Conservation (phyloP, 2,113 vertebrate genomes). For the Calypte anna region DNA sequence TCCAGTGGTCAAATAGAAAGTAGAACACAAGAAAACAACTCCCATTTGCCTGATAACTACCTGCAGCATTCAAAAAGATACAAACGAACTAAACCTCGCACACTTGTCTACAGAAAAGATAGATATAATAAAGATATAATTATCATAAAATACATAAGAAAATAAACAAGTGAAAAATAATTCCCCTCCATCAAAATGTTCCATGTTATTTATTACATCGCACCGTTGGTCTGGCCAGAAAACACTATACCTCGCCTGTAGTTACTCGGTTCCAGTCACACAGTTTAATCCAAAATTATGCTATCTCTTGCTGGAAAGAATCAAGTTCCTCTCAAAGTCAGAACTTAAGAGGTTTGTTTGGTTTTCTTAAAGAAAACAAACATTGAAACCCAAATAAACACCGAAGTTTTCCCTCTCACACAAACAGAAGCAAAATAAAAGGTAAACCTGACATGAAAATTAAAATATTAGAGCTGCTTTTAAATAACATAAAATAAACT, state of each 20-base stretch:
- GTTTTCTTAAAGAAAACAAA: background rate
- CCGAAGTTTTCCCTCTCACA: background rate
- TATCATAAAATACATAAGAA: background rate
- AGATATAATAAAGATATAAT: accelerated
- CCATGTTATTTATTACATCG: accelerated
- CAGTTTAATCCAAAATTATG: background rate
- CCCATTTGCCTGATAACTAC: background rate
- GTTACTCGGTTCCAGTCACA: background rate
- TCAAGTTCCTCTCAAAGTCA: background rate
- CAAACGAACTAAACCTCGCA: background rate
- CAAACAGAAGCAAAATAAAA: background rate
- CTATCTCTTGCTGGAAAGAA: background rate
- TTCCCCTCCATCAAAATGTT: background rate
- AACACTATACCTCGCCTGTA: background rate
- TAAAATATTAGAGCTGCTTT: background rate
- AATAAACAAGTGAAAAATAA: background rate
- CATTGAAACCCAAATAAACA: background rate
- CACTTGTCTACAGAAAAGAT: background rate
- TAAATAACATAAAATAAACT: background rate
- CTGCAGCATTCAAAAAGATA: background rate
- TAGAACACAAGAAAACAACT: background rate
- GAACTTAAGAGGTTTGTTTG: accelerated
- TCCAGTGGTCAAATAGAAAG: slow-evolving; percentile 60
- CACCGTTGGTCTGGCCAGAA: background rate
- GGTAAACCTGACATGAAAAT: too few relatives aligned